phyloP scores from a whole-genome alignment of 2,888 invertebrate species.

The Catocala sponsa region DNA sequence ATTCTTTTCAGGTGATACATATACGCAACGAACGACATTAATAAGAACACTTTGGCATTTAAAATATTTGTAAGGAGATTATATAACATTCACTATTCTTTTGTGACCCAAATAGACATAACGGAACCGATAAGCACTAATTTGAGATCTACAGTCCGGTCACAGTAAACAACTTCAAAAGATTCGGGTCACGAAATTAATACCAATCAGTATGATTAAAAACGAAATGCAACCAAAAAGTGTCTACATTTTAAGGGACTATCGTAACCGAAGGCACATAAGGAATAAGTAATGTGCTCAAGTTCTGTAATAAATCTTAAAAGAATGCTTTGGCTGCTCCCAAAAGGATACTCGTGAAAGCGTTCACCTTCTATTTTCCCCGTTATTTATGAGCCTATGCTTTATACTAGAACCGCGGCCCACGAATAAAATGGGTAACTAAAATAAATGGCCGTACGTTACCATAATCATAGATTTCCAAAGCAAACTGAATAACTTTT shows the following conservation, averaged over 20 bases:
- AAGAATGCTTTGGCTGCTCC: conserved; percentile 87
- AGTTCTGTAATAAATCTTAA: conserved; percentile 87
- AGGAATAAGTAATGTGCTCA: conserved; percentile 87
- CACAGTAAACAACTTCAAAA: not conserved
- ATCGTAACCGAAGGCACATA: conserved; percentile 80
- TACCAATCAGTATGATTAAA: conserved; percentile 39
- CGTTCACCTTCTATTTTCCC: conserved; percentile 87
- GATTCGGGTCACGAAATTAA: conserved; percentile 18
- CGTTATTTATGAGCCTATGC: conserved; percentile 87
- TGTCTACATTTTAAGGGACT: conserved; percentile 68
- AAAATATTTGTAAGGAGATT: too few relatives aligned
- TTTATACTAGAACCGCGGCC: conserved; percentile 84
- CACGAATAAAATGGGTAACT: conserved; percentile 86
- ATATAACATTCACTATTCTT: too few relatives aligned
- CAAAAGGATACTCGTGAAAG: conserved; percentile 87
- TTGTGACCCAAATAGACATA: too few relatives aligned
- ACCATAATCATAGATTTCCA: conserved; percentile 80
- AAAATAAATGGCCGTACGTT: conserved; percentile 82
- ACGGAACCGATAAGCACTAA: not conserved
- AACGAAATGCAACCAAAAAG: conserved; percentile 59
- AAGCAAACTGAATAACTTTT: conserved; percentile 68
- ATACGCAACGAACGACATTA: too few relatives aligned
- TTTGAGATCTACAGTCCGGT: not conserved
- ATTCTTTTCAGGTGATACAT: too few relatives aligned
- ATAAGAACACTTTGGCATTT: too few relatives aligned